These are phyloP conservation scores for Conus ventricosus DNA, from an alignment of 1,140 invertebrate species.

Conservation along the genomic window DNA sequence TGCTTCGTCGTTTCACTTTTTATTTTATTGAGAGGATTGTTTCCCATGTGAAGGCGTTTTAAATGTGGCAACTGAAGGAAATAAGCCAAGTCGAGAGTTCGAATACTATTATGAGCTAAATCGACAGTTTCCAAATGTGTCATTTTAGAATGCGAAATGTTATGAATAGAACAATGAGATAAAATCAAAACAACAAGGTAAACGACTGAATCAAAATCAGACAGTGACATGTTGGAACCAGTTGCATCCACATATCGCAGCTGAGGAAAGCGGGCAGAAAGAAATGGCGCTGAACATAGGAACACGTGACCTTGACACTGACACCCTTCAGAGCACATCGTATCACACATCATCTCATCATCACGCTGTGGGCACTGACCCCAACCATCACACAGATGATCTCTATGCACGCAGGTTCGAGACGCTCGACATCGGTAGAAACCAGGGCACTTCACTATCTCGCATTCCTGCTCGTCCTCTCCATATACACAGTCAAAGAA, in stretches of 20 bases:
- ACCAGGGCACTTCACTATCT: not conserved
- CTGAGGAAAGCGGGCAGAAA: not conserved
- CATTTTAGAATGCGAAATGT: not conserved
- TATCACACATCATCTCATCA: constrained; percentile 17
- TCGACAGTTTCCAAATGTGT: not conserved
- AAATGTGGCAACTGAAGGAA: not conserved
- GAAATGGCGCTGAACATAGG: not conserved
- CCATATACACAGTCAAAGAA: not conserved
- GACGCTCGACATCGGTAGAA: constrained; percentile 9
- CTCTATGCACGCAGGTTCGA: not conserved
- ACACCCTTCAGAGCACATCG: not conserved
- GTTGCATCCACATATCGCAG: constrained; percentile 9
- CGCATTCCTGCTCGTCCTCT: constrained; percentile 1
- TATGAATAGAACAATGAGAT: not conserved
- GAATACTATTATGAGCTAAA: not conserved
- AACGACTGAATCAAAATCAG: not conserved
- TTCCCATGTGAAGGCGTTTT: not conserved
- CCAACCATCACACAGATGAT: constrained; percentile 14
- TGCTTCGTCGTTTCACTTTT: no score
- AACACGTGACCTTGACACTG: not conserved
- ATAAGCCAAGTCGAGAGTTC: not conserved
- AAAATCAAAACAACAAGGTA: not conserved
- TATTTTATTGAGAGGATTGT: not conserved
- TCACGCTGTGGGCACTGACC: constrained; percentile 7
- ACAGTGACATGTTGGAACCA: not conserved